Conservation (phyloP, 2,113 vertebrate genomes). For the Centropus bengalensis region DNA sequence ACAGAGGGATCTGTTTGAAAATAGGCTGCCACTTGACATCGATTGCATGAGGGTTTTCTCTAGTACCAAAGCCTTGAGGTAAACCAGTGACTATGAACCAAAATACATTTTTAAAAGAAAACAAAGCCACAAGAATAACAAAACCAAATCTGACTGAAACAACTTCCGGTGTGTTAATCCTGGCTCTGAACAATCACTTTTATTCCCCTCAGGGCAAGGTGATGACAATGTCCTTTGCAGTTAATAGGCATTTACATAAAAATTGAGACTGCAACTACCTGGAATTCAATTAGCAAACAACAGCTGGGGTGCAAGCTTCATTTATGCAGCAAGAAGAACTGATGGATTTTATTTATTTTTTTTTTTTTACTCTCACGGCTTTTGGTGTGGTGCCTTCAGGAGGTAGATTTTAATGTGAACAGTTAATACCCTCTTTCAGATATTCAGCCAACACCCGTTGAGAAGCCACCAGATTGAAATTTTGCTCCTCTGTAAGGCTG, state of each 20-base stretch:
- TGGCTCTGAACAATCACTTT: neutral
- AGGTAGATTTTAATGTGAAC: neutral
- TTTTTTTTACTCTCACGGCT: neutral
- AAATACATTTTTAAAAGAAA: neutral
- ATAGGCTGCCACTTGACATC: neutral
- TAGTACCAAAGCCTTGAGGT: neutral
- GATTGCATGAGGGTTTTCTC: neutral
- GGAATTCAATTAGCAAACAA: neutral
- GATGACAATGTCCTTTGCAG: neutral
- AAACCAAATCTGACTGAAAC: neutral
- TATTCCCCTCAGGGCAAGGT: neutral
- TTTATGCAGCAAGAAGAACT: neutral
- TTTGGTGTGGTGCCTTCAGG: neutral
- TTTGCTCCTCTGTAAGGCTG: neutral
- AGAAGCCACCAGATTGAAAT: neutral
- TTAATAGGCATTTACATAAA: neutral
- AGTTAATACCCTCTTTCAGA: neutral
- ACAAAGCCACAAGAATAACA: too few species aligned
- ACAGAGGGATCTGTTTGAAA: neutral
- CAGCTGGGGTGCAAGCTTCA: neutral
- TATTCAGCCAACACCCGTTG: neutral
- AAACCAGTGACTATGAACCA: neutral
- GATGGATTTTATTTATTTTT: neutral
- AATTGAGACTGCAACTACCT: neutral
- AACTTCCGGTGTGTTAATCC: neutral